Conservation (phyloP, 2,888 invertebrate genomes). For the Pollenia griseotomentosa region DNA sequence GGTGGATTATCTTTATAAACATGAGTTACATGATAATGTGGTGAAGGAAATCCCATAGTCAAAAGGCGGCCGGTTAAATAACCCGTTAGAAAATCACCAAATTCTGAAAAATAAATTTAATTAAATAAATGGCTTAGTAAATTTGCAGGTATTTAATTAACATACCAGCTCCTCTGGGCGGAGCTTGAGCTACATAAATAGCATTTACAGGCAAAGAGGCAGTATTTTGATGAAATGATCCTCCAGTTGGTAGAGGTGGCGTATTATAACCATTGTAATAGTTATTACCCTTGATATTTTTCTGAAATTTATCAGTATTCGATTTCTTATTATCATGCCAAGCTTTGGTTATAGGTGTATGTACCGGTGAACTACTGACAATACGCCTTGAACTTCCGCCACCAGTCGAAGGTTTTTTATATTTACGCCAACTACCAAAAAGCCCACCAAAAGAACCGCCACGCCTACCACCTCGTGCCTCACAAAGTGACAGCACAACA, state of each 20-base stretch:
- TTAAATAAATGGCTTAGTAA: neutral
- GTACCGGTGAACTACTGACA: conserved; percentile 77
- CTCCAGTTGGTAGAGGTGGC: conserved; percentile 70
- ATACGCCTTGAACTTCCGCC: conserved; percentile 76
- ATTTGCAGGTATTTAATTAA: neutral
- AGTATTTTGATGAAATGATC: conserved; percentile 78
- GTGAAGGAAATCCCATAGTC: conserved; percentile 68
- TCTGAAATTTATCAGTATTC: conserved; percentile 57
- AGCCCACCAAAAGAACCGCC: conserved; percentile 81
- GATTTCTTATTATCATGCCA: conserved; percentile 64
- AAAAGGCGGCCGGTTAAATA: conserved; percentile 63
- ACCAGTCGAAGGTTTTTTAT: conserved; percentile 79
- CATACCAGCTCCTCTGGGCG: conserved; percentile 77
- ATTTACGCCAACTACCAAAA: conserved; percentile 81
- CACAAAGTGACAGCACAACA: conserved; percentile 59
- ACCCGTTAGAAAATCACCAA: conserved; percentile 62
- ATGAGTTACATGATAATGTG: conserved; percentile 75
- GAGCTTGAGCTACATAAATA: conserved; percentile 79
- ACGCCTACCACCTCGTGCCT: conserved; percentile 80
- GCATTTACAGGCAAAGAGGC: conserved; percentile 80
- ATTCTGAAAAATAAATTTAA: conserved; percentile 37
- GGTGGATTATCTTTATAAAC: conserved; percentile 68
- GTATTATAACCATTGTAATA: conserved; percentile 40
- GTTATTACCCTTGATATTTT: conserved; percentile 37
- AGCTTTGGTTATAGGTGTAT: conserved; percentile 69